These are phyloP conservation scores for Charina bottae DNA, from an alignment of 2,113 vertebrate species.

Conservation along the genomic window DNA sequence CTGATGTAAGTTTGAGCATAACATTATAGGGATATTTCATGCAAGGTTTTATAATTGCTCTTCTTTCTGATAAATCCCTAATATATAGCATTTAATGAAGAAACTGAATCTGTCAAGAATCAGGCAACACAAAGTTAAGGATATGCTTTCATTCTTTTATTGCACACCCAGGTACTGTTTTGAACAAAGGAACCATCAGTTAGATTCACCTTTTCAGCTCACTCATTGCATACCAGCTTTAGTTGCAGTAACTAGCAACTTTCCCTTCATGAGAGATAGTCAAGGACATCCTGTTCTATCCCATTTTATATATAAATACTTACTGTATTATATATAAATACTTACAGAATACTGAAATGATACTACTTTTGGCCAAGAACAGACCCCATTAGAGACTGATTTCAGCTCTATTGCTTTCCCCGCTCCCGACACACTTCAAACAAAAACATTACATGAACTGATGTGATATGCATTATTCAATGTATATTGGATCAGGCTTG, in stretches of 20 bases:
- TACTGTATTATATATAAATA: too few species aligned
- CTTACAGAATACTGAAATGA: neutral
- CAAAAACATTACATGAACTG: neutral
- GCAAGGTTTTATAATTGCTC: neutral
- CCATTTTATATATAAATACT: neutral
- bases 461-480: neutral
- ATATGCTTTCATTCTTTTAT: neutral
- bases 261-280: neutral
- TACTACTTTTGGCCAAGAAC: neutral
- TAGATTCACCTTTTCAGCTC: neutral
- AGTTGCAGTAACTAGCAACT: neutral
- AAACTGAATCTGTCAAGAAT: neutral
- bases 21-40: neutral
- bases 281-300: neutral
- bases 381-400: neutral
- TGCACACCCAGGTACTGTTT: neutral
- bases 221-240: neutral
- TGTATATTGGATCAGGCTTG: neutral
- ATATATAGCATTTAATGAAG: neutral
- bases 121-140: neutral
- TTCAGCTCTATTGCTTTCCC: neutral
- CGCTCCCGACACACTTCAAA: neutral
- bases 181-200: neutral
- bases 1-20: neutral
- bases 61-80: neutral